These are phyloP conservation scores for Crotalus helleri DNA, from an alignment of 2,113 vertebrate species.

Conservation along the genomic window DNA sequence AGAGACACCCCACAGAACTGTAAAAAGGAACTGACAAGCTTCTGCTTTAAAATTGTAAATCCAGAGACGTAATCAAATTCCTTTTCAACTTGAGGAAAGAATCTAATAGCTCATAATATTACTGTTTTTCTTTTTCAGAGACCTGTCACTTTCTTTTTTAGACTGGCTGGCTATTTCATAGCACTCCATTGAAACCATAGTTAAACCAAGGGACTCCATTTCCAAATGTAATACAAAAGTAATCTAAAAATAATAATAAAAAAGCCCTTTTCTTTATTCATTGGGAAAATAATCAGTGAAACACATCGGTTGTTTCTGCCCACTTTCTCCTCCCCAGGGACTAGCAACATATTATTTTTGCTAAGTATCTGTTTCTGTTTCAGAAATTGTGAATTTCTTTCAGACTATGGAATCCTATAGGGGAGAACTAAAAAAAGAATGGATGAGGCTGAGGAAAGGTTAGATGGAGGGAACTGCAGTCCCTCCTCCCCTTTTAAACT, in stretches of 20 bases:
- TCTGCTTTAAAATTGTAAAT: slow-evolving; percentile 47
- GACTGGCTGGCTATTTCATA: slow-evolving; percentile 53
- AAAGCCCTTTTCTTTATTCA: slow-evolving; percentile 45
- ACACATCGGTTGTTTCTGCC: slow-evolving; percentile 64
- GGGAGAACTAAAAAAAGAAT: neutral
- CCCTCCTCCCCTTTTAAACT: neutral
- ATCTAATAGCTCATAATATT: slow-evolving; percentile 48
- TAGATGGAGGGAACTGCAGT: neutral
- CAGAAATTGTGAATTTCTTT: neutral
- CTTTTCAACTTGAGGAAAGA: slow-evolving; percentile 41
- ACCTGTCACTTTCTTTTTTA: slow-evolving; percentile 33
- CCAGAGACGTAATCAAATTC: slow-evolving; percentile 47
- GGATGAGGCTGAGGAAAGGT: neutral
- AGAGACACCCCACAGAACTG: slow-evolving; percentile 7
- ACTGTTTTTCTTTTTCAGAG: slow-evolving; percentile 54
- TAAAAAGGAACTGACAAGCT: slow-evolving; percentile 36
- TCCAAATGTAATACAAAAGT: slow-evolving; percentile 52
- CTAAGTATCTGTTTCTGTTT: slow-evolving; percentile 44
- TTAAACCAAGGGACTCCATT: slow-evolving; percentile 47
- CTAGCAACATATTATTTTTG: slow-evolving; percentile 63
- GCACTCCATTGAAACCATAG: slow-evolving; percentile 40
- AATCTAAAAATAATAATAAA: slow-evolving; percentile 64
- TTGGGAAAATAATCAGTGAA: slow-evolving; percentile 65
- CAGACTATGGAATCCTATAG: neutral
- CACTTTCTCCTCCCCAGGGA: slow-evolving; percentile 59